Percentiles rank a stretch among this genome's conserved stretches.
phyloP scores from a whole-genome alignment of 2,113 vertebrate genomes.

The Onychostruthus taczanowskii region DNA sequence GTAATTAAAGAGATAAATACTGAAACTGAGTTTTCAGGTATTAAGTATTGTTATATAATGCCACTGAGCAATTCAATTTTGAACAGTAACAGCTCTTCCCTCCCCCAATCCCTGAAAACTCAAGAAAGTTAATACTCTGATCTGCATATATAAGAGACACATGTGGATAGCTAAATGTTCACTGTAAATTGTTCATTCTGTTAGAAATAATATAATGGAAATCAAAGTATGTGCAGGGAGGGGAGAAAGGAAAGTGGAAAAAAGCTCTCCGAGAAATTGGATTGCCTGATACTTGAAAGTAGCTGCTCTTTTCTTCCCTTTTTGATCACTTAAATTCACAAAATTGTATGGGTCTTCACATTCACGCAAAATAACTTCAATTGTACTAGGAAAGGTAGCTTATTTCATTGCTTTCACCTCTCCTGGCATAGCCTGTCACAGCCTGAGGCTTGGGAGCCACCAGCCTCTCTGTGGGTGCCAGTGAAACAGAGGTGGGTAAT shows the following conservation, averaged over 20 bases:
- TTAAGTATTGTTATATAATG: background rate
- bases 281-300: background rate
- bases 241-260: background rate
- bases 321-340: background rate
- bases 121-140: background rate
- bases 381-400: background rate
- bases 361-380: background rate
- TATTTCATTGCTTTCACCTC: background rate
- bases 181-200: background rate
- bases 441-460: background rate
- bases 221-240: background rate
- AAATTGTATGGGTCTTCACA: background rate
- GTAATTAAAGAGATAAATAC: background rate
- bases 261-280: background rate
- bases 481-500: background rate
- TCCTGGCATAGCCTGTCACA: background rate
- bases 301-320: background rate
- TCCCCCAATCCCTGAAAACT: background rate
- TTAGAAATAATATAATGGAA: background rate
- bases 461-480: rapidly evolving
- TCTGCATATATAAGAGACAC: background rate
- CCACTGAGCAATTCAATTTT: background rate
- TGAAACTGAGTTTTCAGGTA: background rate
- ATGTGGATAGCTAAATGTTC: background rate
- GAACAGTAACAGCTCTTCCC: background rate